Evolutionary conservation across 1,140 invertebrate genomes (phyloP).

Genomic region (Hermetia illucens): DNA sequence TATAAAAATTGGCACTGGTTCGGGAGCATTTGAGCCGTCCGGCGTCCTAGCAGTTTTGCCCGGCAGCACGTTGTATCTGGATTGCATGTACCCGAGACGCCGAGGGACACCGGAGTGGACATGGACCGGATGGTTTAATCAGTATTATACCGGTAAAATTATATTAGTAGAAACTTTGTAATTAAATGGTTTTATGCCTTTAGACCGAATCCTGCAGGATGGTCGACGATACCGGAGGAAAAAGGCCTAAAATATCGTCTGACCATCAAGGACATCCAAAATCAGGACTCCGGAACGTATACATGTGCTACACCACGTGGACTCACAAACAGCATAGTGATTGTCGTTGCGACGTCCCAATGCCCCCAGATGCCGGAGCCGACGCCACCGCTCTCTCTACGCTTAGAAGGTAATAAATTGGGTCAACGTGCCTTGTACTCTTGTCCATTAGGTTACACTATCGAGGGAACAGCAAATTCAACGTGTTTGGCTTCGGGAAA

Average conservation of each 20-base stretch:
- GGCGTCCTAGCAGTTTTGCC: conserved; percentile 68
- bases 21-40: conserved; percentile 59
- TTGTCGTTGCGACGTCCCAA: conserved; percentile 51
- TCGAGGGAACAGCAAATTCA: conserved; percentile 50
- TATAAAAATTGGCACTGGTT: conserved; percentile 62
- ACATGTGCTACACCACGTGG: conserved; percentile 70
- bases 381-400: conserved; percentile 35
- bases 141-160: conserved; percentile 54
- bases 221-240: conserved; percentile 62
- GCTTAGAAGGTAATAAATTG: conserved; percentile 50
- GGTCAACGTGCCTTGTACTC: conserved; percentile 41
- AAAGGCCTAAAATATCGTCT: conserved; percentile 66
- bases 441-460: conserved; percentile 54
- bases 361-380: conserved; percentile 33
- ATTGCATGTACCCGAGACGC: conserved; percentile 61
- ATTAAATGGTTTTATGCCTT: background rate
- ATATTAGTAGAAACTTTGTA: background rate
- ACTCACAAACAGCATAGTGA: conserved; percentile 60
- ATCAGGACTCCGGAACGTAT: conserved; percentile 66
- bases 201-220: conserved; percentile 40
- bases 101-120: conserved; percentile 73
- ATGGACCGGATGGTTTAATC: conserved; percentile 66
- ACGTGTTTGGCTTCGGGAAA: conserved; percentile 65
- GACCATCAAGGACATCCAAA: conserved; percentile 67
- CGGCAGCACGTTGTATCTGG: conserved; percentile 66